phyloP scores from a whole-genome alignment of 2,113 vertebrate genomes.

The Lipotes vexillifer region DNA sequence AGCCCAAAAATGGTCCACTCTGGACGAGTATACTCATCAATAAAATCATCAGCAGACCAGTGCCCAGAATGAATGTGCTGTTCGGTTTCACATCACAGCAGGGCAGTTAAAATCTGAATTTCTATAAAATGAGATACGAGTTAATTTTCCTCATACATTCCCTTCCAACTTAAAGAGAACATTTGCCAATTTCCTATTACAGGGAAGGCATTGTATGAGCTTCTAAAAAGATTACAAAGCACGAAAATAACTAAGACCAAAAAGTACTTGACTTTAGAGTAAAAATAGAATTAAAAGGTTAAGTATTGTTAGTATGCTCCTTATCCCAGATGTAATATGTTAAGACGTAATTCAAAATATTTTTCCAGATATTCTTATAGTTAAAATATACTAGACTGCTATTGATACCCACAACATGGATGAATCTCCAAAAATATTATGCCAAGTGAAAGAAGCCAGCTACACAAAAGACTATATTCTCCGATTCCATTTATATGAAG shows the following conservation, averaged over 20 bases:
- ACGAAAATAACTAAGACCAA: neutral
- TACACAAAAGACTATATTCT: neutral
- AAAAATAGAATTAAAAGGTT: conserved; percentile 36
- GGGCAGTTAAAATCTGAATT: neutral
- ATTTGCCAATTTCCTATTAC: neutral
- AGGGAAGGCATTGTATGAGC: neutral
- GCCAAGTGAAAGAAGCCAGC: neutral
- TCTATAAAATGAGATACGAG: neutral
- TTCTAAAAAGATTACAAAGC: neutral
- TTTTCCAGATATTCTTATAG: neutral
- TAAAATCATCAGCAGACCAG: neutral
- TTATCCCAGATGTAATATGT: neutral
- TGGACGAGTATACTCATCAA: fast-evolving
- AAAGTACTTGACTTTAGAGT: neutral
- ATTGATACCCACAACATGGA: neutral
- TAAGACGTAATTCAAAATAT: neutral
- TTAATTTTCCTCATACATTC: neutral
- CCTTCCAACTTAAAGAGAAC: neutral
- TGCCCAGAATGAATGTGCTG: neutral
- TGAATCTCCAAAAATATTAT: neutral
- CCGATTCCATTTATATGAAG: neutral
- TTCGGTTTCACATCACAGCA: neutral
- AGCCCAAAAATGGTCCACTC: neutral
- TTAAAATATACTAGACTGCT: neutral
- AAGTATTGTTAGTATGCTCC: neutral